A percentile compares a stretch with the other conserved stretches of the same genome.
Conservation (phyloP, 2,113 vertebrate genomes). For the Bucco capensis region DNA sequence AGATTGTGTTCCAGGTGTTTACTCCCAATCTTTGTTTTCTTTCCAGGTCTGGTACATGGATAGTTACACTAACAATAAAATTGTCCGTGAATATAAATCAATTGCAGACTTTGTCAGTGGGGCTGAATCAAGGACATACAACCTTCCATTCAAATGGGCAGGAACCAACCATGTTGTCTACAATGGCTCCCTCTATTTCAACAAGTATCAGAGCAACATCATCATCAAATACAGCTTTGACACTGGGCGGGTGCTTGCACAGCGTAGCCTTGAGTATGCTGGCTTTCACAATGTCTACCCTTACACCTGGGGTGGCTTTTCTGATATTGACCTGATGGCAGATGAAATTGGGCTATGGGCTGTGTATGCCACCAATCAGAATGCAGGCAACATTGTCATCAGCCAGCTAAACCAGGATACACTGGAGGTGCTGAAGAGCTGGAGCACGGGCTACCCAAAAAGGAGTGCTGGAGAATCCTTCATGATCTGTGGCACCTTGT, state of each 20-base stretch:
- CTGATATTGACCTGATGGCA: constrained; percentile 97
- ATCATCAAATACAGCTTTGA: constrained; percentile 97
- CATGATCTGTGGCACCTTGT: constrained; percentile 98
- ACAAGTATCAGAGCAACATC: constrained; percentile 99
- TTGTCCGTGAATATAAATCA: constrained; percentile 95
- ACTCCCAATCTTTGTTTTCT: not conserved
- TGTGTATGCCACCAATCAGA: constrained; percentile 97
- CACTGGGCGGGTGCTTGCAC: constrained; percentile 85
- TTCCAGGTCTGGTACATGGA: constrained; percentile 98
- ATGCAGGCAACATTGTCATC: constrained; percentile 96
- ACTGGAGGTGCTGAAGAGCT: constrained; percentile 89
- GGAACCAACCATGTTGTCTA: constrained; percentile 97
- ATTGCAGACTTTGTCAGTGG: constrained; percentile 90
- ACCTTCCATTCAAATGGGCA: constrained; percentile 97
- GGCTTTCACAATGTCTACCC: constrained; percentile 98
- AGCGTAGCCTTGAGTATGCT: constrained; percentile 91
- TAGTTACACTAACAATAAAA: constrained; percentile 95
- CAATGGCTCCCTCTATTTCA: constrained; percentile 97
- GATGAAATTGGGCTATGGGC: constrained; percentile 97
- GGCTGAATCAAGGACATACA: constrained; percentile 93
- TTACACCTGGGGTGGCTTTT: constrained; percentile 96
- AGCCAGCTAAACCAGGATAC: constrained; percentile 91
- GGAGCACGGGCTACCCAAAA: constrained; percentile 97
- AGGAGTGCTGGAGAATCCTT: constrained; percentile 96
- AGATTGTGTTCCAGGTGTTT: not conserved